A percentile compares a stretch with the other conserved stretches of the same genome.
These are phyloP conservation scores for Lophius piscatorius DNA, from an alignment of 2,113 vertebrate species.

Conservation along the genomic window DNA sequence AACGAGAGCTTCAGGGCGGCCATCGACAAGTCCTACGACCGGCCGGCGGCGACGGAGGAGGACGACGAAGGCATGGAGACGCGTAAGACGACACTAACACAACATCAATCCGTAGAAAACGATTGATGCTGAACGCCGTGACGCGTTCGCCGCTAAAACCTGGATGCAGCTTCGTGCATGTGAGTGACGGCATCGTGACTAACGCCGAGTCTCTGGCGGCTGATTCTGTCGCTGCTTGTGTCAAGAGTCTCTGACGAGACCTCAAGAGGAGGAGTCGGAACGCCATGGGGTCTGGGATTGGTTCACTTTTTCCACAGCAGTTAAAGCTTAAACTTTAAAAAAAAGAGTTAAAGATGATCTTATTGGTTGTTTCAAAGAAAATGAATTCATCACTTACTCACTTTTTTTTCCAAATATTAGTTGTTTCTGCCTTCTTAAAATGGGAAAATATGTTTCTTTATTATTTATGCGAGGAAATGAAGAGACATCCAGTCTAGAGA, in stretches of 20 bases:
- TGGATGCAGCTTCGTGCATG: constrained; percentile 34
- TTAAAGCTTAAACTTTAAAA: too few species aligned
- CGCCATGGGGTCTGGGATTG: too few species aligned
- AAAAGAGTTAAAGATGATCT: too few species aligned
- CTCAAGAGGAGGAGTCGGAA: too few species aligned
- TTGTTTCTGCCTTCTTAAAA: too few species aligned
- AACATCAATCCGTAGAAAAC: background rate
- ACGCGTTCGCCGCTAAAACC: background rate
- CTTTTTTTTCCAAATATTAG: too few species aligned
- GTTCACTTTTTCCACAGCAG: too few species aligned
- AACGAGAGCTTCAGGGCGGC: constrained; percentile 98
- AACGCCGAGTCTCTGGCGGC: constrained; percentile 17
- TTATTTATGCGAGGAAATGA: too few species aligned
- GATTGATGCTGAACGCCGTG: background rate
- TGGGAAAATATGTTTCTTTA: too few species aligned
- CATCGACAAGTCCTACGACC: constrained; percentile 97
- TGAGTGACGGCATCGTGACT: constrained; percentile 42
- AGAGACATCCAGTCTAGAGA: too few species aligned
- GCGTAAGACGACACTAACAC: constrained; percentile 81
- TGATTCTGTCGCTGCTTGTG: constrained; percentile 26
- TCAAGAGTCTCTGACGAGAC: constrained; percentile 5
- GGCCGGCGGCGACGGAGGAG: constrained; percentile 84
- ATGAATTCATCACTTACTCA: too few species aligned
- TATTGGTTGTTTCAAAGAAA: too few species aligned
- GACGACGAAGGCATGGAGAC: constrained; percentile 99